Conservation (phyloP, 2,888 invertebrate species). For the Epicampocera succincta region DNA sequence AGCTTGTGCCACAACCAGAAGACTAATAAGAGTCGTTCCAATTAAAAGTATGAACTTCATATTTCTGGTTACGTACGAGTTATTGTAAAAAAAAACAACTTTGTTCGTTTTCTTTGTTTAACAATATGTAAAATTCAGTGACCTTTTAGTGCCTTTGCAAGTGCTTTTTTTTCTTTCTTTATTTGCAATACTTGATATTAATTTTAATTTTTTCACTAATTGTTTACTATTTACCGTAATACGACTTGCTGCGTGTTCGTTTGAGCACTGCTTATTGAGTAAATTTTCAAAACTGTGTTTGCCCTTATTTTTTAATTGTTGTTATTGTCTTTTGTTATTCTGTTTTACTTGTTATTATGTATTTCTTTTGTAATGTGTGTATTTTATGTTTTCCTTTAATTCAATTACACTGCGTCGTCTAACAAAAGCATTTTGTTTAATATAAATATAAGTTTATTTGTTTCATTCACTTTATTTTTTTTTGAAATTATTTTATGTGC, state of each 20-base stretch:
- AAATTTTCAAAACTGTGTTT: conserved; percentile 38
- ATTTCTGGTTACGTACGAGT: not conserved
- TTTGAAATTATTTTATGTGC: not conserved
- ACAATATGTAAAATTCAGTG: conserved; percentile 16
- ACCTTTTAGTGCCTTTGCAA: conserved; percentile 50
- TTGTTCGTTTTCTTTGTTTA: conserved; percentile 5
- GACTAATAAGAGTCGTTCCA: conserved; percentile 9
- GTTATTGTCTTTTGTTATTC: not conserved
- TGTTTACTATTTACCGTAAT: conserved; percentile 29
- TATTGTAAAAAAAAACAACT: conserved; percentile 6
- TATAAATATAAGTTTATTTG: conserved; percentile 11
- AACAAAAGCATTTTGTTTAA: conserved; percentile 1
- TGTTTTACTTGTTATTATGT: conserved; percentile 52
- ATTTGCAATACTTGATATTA: conserved; percentile 17
- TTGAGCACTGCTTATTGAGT: conserved; percentile 41
- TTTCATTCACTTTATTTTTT: conserved; percentile 12
- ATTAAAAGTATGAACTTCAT: conserved; percentile 42
- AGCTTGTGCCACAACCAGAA: conserved; percentile 5
- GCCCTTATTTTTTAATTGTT: conserved; percentile 37
- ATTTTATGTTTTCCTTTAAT: conserved; percentile 19
- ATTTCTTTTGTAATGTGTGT: conserved; percentile 34
- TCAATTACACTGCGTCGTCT: conserved; percentile 33
- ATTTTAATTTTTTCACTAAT: conserved; percentile 6
- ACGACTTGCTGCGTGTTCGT: conserved; percentile 33
- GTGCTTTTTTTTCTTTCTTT: conserved; percentile 2